Percentiles rank a stretch among this genome's conserved stretches.
These are phyloP conservation scores for Castor canadensis DNA, from an alignment of 2,113 vertebrate genomes.

Conservation along the genomic window DNA sequence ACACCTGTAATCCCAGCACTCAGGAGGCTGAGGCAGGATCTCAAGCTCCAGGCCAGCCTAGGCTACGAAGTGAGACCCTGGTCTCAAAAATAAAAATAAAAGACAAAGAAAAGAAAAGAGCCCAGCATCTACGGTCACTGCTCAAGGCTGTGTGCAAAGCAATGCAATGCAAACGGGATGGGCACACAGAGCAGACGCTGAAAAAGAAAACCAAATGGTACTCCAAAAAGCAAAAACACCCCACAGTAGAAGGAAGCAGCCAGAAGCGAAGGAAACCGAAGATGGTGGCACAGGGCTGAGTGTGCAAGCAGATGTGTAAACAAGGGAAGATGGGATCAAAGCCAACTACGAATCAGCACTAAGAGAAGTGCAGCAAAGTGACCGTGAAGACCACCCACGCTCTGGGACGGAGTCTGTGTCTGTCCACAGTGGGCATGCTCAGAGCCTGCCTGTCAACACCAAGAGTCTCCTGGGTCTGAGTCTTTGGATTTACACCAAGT, in stretches of 20 bases:
- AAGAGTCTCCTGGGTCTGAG: not conserved
- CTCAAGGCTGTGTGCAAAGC: not conserved
- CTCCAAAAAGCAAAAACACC: not conserved
- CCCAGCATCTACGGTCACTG: not conserved
- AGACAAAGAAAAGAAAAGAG: no score
- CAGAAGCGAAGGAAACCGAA: no score
- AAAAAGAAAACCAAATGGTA: not conserved
- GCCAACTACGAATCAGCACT: constrained; percentile 69
- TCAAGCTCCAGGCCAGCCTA: no score
- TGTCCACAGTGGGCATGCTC: rapidly evolving
- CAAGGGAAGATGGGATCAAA: constrained; percentile 65
- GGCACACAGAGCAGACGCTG: rapidly evolving
- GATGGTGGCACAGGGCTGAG: no score
- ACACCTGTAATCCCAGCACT: no score
- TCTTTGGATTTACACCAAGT: not conserved
- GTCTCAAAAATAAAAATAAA: no score
- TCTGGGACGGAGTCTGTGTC: not conserved
- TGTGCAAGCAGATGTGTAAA: constrained; percentile 45
- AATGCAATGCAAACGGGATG: not conserved
- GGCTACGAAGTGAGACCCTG: no score
- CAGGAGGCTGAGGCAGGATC: no score
- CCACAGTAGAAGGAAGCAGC: not conserved
- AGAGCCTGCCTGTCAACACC: no score
- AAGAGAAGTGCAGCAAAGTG: constrained; percentile 66
- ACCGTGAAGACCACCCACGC: not conserved